Evolutionary conservation across 2,797 vertebrate species (phyloP).

Genomic region (Streptopelia turtur): DNA sequence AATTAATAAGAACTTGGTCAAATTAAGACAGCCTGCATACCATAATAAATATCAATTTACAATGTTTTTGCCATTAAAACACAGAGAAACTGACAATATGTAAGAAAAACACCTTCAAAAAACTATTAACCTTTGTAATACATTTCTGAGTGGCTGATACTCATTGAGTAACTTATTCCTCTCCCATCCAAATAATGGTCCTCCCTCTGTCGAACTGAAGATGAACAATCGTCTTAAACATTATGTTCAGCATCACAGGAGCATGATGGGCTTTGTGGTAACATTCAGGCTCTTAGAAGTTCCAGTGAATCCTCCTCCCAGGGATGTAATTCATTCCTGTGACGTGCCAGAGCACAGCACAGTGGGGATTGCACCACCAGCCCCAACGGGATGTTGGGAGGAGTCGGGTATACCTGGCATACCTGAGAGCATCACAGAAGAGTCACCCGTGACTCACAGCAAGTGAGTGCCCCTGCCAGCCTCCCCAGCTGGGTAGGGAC

Average conservation of each 20-base stretch:
- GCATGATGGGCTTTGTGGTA: not conserved
- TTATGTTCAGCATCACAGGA: fast-evolving
- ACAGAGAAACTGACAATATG: not conserved
- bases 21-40: not conserved
- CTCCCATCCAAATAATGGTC: not conserved
- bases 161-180: not conserved
- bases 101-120: not conserved
- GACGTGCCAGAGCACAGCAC: not conserved
- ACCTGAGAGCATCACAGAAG: not conserved
- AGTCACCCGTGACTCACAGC: not conserved
- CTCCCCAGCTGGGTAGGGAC: not conserved
- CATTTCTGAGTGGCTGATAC: not conserved
- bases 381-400: not conserved
- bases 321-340: not conserved
- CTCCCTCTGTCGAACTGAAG: not conserved
- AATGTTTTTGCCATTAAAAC: not conserved
- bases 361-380: not conserved
- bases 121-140: not conserved
- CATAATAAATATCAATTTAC: not conserved
- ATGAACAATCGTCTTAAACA: not conserved
- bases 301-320: not conserved
- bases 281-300: not conserved
- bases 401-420: not conserved
- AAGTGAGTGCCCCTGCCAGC: not conserved
- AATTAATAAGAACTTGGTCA: not conserved